Percentiles rank a stretch among this genome's conserved stretches.
These are phyloP conservation scores for Megalonaias nervosa DNA, from an alignment of 1,140 invertebrate genomes.

Conservation along the genomic window DNA sequence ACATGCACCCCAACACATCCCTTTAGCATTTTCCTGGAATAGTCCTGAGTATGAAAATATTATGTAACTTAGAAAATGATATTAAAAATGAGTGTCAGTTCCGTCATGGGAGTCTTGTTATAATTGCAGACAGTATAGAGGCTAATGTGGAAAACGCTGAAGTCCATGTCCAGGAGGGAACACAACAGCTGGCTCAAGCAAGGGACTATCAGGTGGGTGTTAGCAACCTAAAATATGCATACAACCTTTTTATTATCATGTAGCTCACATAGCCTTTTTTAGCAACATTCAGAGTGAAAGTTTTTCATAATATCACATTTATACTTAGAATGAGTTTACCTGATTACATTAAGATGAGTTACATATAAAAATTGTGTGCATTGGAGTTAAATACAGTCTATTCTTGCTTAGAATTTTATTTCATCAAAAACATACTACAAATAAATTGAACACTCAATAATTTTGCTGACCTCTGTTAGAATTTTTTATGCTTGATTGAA, in stretches of 20 bases:
- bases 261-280: background rate
- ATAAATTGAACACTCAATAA: too few relatives aligned
- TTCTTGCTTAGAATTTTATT: too few relatives aligned
- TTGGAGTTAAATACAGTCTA: background rate
- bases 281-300: background rate
- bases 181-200: slow-evolving; percentile 85
- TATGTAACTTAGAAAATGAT: too few relatives aligned
- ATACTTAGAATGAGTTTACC: background rate
- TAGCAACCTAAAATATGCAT: slow-evolving; percentile 1
- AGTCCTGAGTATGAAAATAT: too few relatives aligned
- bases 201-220: slow-evolving; percentile 81
- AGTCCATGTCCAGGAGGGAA: slow-evolving; percentile 87
- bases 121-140: slow-evolving; percentile 92
- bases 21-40: too few relatives aligned
- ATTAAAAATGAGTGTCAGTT: background rate
- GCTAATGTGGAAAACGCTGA: slow-evolving; percentile 93
- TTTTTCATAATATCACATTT: background rate
- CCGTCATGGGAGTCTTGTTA: slow-evolving; percentile 4
- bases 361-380: background rate
- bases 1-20: too few relatives aligned
- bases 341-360: background rate
- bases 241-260: background rate
- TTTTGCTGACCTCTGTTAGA: too few relatives aligned
- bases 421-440: too few relatives aligned
- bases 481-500: too few relatives aligned